Base-by-base conservation (phyloP, 2,888 invertebrate species). In the Drosophila kuntzei region DNA sequence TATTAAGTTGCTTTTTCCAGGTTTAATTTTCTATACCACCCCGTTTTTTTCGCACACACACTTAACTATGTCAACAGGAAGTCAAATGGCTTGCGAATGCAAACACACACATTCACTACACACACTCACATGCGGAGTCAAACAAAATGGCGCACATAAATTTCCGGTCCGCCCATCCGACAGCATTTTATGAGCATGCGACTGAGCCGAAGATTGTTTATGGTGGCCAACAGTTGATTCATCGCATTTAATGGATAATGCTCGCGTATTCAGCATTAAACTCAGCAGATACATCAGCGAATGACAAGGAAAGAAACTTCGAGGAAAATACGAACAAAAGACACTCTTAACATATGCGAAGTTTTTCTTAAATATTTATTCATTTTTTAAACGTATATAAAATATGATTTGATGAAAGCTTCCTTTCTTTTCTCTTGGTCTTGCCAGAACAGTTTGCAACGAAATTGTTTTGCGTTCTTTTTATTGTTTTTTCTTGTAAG, bases 231-330 rank as follows among this genome's bases (percentile, higher is more conserved):
- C 80, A 77, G 87, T 88, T 84, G 89, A 84, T 84, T 88, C 83
- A 84, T 84, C 80, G 87, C 63, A 83, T 84, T 84, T 88, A 84
- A 84, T 88, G 89, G 89, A 73, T 86, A 88, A 74, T 71, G 72
- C 75, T 72, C 57, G 71, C 70, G 61, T 59, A 62, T 68, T 73
- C 63, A 61, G 64, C 74, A 64, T 29, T 63, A 61, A 69, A 36
- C 63, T 69, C 37, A 65, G 62, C 20, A 63, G 25, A 75, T 68
- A 73, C 58, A 59, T 77, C 68, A 64, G 49, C 25, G 47, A 49
- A 27, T 34, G 11, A 39, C 32, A 27, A 14, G 4, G 8, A 22
- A 11, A 39, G 20, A 20, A 11, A 14, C 9, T 7, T 5, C 37
- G 6, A 14, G 1, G 2, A 14, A 2, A 5, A 8, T 9, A 8